Conservation (phyloP, 2,797 vertebrate genomes). For the Bradypodion pumilum region DNA sequence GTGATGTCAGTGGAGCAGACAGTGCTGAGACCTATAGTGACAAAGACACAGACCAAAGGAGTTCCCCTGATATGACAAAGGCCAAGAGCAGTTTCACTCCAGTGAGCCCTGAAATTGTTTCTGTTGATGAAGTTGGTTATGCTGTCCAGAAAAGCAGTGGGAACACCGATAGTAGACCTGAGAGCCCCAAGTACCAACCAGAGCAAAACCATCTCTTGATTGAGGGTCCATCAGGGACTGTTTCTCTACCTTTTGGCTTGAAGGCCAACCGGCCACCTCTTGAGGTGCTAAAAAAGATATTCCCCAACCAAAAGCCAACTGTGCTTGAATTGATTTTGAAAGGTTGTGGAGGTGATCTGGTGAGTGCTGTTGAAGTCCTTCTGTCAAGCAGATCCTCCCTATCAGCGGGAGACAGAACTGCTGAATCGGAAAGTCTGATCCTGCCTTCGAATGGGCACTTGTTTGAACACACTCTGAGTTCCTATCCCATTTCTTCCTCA, state of each 20-base stretch:
- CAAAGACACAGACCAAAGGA: conserved; percentile 87
- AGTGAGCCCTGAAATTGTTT: conserved; percentile 85
- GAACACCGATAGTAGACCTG: conserved; percentile 77
- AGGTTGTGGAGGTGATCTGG: conserved; percentile 93
- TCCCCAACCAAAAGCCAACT: conserved; percentile 91
- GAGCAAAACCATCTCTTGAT: conserved; percentile 88
- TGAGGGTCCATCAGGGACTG: conserved; percentile 89
- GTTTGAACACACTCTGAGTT: conserved; percentile 89
- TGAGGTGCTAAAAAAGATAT: conserved; percentile 96
- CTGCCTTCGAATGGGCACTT: conserved; percentile 88
- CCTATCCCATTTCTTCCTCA: conserved; percentile 90
- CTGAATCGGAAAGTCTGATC: conserved; percentile 82
- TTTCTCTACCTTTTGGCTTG: conserved; percentile 90
- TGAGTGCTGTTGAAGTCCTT: conserved; percentile 95
- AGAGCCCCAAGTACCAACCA: conserved; percentile 83
- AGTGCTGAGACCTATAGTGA: conserved; percentile 87
- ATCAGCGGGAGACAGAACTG: conserved; percentile 73
- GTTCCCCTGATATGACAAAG: conserved; percentile 88
- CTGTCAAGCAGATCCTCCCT: conserved; percentile 86
- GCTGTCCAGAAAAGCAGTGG: conserved; percentile 78
- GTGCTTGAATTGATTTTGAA: conserved; percentile 94
- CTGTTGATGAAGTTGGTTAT: conserved; percentile 84
- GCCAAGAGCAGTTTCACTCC: conserved; percentile 87
- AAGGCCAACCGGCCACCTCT: conserved; percentile 91
- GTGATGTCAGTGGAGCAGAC: conserved; percentile 81